A percentile compares a stretch with the other conserved stretches of the same genome.
Evolutionary conservation across 1,140 invertebrate species (phyloP).

Genomic region (Penaeus indicus): DNA sequence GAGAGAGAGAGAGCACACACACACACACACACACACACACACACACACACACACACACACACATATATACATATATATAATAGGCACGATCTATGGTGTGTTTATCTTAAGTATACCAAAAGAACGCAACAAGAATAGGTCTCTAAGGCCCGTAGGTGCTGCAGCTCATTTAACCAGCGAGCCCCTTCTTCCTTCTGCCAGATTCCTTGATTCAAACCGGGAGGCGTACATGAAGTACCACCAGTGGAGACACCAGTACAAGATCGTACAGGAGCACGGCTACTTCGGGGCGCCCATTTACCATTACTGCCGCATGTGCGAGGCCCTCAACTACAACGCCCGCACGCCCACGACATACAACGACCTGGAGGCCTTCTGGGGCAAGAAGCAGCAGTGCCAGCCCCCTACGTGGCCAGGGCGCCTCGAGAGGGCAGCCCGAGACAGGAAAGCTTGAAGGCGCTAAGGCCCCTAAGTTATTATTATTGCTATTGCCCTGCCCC

Average conservation of each 20-base stretch:
- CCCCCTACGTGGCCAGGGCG: no score
- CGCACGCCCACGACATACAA: constrained; percentile 72
- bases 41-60: no score
- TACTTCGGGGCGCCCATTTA: constrained; percentile 75
- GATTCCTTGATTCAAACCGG: constrained; percentile 62
- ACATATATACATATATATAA: no score
- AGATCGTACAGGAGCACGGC: constrained; percentile 75
- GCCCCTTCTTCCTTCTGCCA: not conserved
- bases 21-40: no score
- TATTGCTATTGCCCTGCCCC: no score
- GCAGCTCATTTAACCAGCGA: no score
- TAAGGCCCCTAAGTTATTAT: not conserved
- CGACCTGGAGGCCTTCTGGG: constrained; percentile 73
- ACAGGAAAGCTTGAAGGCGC: no score
- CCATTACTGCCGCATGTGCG: constrained; percentile 68
- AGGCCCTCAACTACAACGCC: constrained; percentile 67
- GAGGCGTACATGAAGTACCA: constrained; percentile 68
- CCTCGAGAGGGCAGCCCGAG: no score
- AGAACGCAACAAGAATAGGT: no score
- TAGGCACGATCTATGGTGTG: no score
- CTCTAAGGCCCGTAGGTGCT: constrained; percentile 66
- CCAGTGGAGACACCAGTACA: constrained; percentile 64
- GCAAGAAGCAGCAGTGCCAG: constrained; percentile 33
- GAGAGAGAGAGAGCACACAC: no score
- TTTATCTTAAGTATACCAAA: no score